Conservation (phyloP, 2,113 vertebrate species). For the Diadophis punctatus region DNA sequence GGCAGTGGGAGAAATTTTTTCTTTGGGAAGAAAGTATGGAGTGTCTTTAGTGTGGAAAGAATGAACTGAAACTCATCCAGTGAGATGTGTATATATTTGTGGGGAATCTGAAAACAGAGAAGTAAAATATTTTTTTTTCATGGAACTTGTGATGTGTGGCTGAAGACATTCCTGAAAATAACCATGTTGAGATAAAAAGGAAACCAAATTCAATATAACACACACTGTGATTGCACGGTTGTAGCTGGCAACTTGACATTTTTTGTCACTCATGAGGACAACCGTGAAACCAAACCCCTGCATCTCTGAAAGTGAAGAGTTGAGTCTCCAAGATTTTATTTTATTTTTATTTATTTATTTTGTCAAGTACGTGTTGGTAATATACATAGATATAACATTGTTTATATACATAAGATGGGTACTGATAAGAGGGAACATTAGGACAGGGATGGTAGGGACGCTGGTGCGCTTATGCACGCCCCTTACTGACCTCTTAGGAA, state of each 20-base stretch:
- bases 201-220: neutral
- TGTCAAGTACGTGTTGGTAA: too few species aligned
- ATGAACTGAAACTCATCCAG: rapidly evolving
- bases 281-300: neutral
- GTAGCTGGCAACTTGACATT: neutral
- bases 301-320: neutral
- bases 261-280: neutral
- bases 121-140: neutral
- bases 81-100: rapidly evolving
- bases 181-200: rapidly evolving
- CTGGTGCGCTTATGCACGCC: too few species aligned
- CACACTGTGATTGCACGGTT: neutral
- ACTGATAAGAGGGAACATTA: too few species aligned
- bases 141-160: neutral
- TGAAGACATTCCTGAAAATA: rapidly evolving
- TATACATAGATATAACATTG: too few species aligned
- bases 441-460: too few species aligned
- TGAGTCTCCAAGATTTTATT: neutral
- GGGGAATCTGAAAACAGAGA: neutral
- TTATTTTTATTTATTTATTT: too few species aligned
- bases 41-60: neutral
- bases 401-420: too few species aligned
- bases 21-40: neutral
- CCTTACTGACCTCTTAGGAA: too few species aligned
- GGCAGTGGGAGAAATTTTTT: neutral